These are phyloP conservation scores for Gnathonemus echidnorhynchus DNA, from an alignment of 2,113 vertebrate species.

Conservation along the genomic window DNA sequence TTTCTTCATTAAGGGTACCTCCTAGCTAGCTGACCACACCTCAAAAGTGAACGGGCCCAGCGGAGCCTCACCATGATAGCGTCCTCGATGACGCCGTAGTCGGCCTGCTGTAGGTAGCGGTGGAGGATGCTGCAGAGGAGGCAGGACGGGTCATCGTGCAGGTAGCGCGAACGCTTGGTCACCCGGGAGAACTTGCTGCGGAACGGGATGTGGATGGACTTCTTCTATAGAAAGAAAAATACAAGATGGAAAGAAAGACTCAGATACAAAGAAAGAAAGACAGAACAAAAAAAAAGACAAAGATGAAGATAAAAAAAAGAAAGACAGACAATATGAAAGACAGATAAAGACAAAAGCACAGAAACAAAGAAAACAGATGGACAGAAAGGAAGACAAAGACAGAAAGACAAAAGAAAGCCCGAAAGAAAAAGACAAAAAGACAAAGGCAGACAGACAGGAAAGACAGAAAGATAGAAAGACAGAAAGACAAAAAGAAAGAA, in stretches of 20 bases:
- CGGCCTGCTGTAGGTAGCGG: conserved; percentile 91
- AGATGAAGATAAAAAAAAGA: background rate
- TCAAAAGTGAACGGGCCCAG: background rate
- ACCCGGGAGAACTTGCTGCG: conserved; percentile 94
- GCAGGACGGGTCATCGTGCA: conserved; percentile 96
- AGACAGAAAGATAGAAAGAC: too few relatives aligned
- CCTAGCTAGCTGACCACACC: background rate
- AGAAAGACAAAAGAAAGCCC: background rate
- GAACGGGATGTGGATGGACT: conserved; percentile 90
- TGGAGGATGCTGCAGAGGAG: conserved; percentile 93
- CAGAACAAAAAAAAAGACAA: background rate
- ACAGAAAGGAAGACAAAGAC: background rate
- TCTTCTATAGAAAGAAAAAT: conserved; percentile 67
- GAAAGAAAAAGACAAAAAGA: background rate
- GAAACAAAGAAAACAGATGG: background rate
- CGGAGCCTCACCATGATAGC: conserved; percentile 81
- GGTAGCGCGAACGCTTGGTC: conserved; percentile 84
- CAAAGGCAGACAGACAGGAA: background rate
- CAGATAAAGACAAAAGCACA: background rate
- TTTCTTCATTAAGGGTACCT: background rate
- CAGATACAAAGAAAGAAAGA: background rate
- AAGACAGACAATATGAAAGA: background rate
- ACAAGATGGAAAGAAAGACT: background rate
- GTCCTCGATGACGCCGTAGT: conserved; percentile 88
- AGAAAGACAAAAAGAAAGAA: background rate